Evolutionary conservation across 2,113 vertebrate species (phyloP), one percentile per base, ranked within the genome.

Genomic region (Melanerpes formicivorus): DNA sequence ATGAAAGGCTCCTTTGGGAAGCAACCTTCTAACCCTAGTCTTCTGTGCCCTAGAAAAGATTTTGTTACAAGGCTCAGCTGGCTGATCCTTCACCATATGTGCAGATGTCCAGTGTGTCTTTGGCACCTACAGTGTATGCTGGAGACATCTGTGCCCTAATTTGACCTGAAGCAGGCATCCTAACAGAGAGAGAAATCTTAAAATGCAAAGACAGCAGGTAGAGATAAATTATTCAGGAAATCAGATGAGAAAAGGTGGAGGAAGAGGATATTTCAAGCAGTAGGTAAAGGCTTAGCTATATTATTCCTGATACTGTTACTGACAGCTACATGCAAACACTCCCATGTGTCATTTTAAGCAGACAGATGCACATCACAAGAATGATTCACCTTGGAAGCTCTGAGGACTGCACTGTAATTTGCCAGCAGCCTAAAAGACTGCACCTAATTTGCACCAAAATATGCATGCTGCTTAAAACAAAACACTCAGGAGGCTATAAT

Each of bases 1-100:
- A n/a, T 44, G 84, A 87, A 73, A 75, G 66, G 81, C 67, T 88
- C 91, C 87, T 89, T 75, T 48, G 87, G 94, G 87, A 95, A 87
- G 66, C 29, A 86, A 81, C 89, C 91, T 92, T 34, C 80, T 69
- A 48, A 81, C 89, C 93, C 58, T 37, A 5, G 30, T 64, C 30
- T 15, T 72, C 71, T 66, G 91, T 93, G 95, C 58, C 95, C 93
- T 34, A 52, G 78, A 84, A 87, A 81, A 84, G 70, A 8, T 5
- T 8, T 6, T 48, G 80, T 40, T 73, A 11, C 80, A 6, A 4
- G 18, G 84, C 71, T 65, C 91, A 93, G 94, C 94, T 93, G 94
- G 89, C 84, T 66, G 90, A 69, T 73, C 71, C 91, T 30, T 55
- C 8, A 8, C 63, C 54, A 1, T 29, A 19, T 63, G 84, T 73